Conservation (phyloP, 2,797 vertebrate genomes). For the Coregonus ussuriensis region DNA sequence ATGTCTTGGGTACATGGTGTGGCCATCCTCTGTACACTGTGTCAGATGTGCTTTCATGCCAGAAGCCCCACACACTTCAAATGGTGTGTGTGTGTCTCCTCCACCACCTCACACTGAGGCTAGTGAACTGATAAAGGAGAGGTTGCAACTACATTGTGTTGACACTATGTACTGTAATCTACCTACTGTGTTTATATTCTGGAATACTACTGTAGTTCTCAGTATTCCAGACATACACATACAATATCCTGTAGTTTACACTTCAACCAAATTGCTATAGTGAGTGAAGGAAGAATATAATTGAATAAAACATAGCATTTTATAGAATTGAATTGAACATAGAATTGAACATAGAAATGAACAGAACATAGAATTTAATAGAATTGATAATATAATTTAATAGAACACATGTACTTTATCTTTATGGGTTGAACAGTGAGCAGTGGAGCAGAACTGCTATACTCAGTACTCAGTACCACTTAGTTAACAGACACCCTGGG, state of each 20-base stretch:
- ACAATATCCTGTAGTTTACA: not conserved
- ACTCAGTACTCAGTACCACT: not conserved
- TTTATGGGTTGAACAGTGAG: not conserved
- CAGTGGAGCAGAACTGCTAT: not conserved
- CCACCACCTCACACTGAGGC: not conserved
- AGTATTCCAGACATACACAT: not conserved
- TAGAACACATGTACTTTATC: no score
- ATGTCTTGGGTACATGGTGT: conserved; percentile 62
- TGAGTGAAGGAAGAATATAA: no score
- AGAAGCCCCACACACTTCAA: conserved; percentile 64
- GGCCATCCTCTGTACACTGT: conserved; percentile 60
- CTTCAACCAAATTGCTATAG: no score
- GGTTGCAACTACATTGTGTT: not conserved
- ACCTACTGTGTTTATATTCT: not conserved
- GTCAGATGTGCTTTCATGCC: conserved; percentile 68
- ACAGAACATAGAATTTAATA: no score
- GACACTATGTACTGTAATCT: not conserved
- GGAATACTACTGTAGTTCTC: not conserved
- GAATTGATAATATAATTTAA: no score
- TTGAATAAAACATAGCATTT: no score
- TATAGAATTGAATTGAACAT: no score
- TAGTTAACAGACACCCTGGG: conserved; percentile 4
- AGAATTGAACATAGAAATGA: no score
- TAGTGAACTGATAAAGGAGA: not conserved
- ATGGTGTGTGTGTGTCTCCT: conserved; percentile 34